Conservation (phyloP, 2,888 invertebrate genomes). For the Allophyes oxyacanthae region DNA sequence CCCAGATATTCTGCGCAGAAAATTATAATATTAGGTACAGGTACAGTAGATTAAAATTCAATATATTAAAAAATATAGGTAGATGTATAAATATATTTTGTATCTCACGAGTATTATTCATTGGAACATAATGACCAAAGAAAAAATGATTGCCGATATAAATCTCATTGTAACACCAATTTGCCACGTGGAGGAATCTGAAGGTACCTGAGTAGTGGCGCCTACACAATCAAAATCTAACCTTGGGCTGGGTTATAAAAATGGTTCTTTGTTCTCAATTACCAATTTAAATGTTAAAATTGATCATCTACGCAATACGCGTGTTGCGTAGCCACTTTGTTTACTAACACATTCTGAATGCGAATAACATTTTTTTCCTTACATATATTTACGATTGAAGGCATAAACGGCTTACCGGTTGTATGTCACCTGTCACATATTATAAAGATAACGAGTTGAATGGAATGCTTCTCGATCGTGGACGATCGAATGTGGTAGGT, state of each 20-base stretch:
- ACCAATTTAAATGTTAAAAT: conserved; percentile 66
- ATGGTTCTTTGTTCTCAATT: conserved; percentile 58
- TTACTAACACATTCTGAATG: conserved; percentile 74
- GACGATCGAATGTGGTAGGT: conserved; percentile 27
- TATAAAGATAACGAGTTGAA: conserved; percentile 70
- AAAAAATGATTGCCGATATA: conserved; percentile 45
- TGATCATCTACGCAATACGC: conserved; percentile 58
- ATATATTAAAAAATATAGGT: conserved; percentile 33
- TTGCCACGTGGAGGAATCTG: conserved; percentile 50
- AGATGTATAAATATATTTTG: conserved; percentile 3
- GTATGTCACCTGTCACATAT: conserved; percentile 79
- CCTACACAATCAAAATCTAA: conserved; percentile 47
- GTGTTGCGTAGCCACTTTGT: conserved; percentile 68
- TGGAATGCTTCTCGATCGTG: conserved; percentile 60
- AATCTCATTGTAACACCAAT: conserved; percentile 52
- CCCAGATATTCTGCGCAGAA: conserved; percentile 4
- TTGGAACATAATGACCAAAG: conserved; percentile 38
- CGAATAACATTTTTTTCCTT: conserved; percentile 66
- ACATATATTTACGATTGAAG: conserved; percentile 73
- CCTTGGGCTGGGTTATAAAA: conserved; percentile 58
- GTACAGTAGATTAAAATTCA: conserved; percentile 27
- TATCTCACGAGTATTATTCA: conserved; percentile 51
- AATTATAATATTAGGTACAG: conserved; percentile 23
- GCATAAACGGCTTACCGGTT: conserved; percentile 75
- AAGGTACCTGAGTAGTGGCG: conserved; percentile 30